A percentile compares a stretch with the other conserved stretches of the same genome.
These are phyloP conservation scores for Rutilus rutilus DNA, from an alignment of 2,113 vertebrate genomes.

Conservation along the genomic window DNA sequence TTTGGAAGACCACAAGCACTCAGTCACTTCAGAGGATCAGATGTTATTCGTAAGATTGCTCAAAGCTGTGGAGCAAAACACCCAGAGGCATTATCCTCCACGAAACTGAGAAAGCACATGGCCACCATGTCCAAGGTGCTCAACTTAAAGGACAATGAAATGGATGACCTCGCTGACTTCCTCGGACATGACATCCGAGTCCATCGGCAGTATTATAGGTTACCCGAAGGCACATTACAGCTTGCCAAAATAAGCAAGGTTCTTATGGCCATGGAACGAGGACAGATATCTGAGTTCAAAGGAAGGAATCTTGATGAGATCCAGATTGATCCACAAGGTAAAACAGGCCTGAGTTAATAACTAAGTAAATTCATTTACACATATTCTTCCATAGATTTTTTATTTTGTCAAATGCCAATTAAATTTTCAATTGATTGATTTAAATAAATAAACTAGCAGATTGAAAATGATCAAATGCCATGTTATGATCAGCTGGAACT, in stretches of 20 bases:
- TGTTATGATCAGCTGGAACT: neutral
- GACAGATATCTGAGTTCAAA: conserved; percentile 29
- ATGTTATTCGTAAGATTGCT: conserved; percentile 41
- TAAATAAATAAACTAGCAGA: neutral
- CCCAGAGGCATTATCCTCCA: conserved; percentile 1
- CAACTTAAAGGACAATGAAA: no score
- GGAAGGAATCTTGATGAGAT: conserved; percentile 48
- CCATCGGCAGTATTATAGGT: no score
- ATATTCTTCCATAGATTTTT: neutral
- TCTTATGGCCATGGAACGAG: conserved; percentile 9
- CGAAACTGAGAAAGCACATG: neutral
- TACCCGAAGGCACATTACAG: no score
- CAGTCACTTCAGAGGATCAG: conserved; percentile 43
- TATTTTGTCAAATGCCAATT: neutral
- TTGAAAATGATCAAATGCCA: neutral
- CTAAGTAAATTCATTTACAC: no score
- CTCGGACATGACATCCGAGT: no score
- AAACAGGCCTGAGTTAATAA: neutral
- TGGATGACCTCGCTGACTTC: no score
- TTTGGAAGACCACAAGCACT: conserved; percentile 43
- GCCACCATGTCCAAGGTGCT: conserved; percentile 17
- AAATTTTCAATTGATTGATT: neutral
- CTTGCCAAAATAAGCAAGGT: no score
- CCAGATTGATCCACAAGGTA: conserved; percentile 46
- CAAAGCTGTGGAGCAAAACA: conserved; percentile 33